These are phyloP conservation scores for Lycocorax pyrrhopterus DNA, from an alignment of 2,113 vertebrate species.

Conservation along the genomic window DNA sequence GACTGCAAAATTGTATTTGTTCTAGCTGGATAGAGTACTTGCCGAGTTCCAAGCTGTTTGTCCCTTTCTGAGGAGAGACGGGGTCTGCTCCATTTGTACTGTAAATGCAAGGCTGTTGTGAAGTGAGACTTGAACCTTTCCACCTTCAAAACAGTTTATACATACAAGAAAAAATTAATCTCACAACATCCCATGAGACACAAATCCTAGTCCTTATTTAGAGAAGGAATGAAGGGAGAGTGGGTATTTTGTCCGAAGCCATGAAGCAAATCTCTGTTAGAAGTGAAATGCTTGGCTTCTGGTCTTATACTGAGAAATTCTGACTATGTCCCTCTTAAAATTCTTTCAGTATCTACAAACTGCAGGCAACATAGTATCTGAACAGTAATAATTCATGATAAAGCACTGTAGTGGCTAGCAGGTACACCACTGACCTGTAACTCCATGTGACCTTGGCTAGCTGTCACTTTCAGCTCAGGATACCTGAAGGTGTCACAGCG, in stretches of 20 bases:
- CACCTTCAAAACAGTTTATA: neutral
- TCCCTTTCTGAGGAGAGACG: neutral
- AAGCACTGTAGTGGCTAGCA: neutral
- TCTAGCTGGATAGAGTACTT: constrained; percentile 18
- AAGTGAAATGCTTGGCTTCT: neutral
- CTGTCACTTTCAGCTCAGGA: neutral
- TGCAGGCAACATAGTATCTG: neutral
- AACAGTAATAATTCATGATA: neutral
- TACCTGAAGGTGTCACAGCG: neutral
- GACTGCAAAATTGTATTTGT: constrained; percentile 54
- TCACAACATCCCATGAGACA: neutral
- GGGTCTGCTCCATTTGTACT: neutral
- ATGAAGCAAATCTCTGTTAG: neutral
- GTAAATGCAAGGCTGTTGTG: neutral
- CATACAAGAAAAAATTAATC: neutral
- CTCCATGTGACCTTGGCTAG: neutral
- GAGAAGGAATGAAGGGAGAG: neutral
- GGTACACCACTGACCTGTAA: neutral
- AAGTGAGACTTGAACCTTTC: neutral
- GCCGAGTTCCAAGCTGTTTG: neutral
- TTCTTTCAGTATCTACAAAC: neutral
- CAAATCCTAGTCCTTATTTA: neutral
- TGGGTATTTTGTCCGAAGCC: neutral
- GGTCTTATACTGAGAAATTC: neutral
- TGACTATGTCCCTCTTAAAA: neutral